Evolutionary conservation across 2,113 vertebrate species (phyloP).

Genomic region (Mionectes macconnelli): DNA sequence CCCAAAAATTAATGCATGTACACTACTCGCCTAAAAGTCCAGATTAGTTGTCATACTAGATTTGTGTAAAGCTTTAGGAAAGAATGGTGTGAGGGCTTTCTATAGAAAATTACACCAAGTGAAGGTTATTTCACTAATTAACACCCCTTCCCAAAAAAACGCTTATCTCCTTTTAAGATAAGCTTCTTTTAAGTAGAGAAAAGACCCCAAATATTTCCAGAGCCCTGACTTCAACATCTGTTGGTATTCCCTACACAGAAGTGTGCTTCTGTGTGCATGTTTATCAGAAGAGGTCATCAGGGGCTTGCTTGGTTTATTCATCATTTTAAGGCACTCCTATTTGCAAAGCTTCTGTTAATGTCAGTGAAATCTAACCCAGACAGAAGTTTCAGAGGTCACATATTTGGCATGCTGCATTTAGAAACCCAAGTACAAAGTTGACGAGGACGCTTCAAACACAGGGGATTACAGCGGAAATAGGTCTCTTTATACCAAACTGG

Average conservation of each 20-base stretch:
- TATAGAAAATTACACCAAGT: slow-evolving; percentile 36
- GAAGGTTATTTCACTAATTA: slow-evolving; percentile 57
- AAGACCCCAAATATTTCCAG: background rate
- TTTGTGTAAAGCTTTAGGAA: slow-evolving; percentile 38
- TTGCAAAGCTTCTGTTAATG: slow-evolving; percentile 69
- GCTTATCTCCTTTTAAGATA: slow-evolving; percentile 8
- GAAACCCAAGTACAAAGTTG: slow-evolving; percentile 68
- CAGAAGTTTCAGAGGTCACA: slow-evolving; percentile 72
- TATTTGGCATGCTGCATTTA: slow-evolving; percentile 66
- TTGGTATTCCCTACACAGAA: slow-evolving; percentile 30
- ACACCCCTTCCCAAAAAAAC: slow-evolving; percentile 25
- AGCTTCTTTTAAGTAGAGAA: slow-evolving; percentile 10
- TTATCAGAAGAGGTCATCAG: slow-evolving; percentile 56
- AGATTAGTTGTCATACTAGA: background rate
- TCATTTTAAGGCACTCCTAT: slow-evolving; percentile 41
- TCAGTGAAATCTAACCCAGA: slow-evolving; percentile 59
- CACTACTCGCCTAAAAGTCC: slow-evolving; percentile 63
- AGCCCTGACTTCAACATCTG: background rate
- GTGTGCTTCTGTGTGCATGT: slow-evolving; percentile 5
- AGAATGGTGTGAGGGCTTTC: slow-evolving; percentile 47
- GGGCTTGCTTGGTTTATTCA: slow-evolving; percentile 54
- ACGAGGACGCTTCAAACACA: slow-evolving; percentile 49
- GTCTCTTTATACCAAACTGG: slow-evolving; percentile 40
- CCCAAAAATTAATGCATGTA: slow-evolving; percentile 4
- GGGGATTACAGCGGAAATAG: slow-evolving; percentile 54